Base-by-base conservation (phyloP, 2,113 vertebrate species). In the Taurulus bubalis region DNA sequence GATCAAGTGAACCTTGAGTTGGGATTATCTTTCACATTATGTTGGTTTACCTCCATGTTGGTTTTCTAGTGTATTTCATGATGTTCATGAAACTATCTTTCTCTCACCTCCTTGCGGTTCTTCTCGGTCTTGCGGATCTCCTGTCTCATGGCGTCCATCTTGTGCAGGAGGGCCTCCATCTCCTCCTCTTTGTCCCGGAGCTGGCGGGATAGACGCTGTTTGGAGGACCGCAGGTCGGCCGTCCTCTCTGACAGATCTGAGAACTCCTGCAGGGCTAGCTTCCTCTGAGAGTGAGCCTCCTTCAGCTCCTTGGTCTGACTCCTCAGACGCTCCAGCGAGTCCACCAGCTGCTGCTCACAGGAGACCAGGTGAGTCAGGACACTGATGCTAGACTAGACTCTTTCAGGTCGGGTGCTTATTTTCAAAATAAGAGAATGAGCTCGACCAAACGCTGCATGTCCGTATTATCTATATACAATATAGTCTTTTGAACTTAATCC, bases 171-270 rank as follows among this genome's bases (percentile, higher is more conserved):
- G 22, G 86, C 84, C 60, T 99, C 98, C 93, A 96, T 40, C 92
- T 99, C 97, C 15, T 99, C 98, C 85, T 99, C 97, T n/a, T 97
- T 97, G 94, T 99, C 98, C 0, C 97, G 94, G 0, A 99, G 96
- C 42, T 98, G 97, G 9, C 98, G 97, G 8, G 96, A 94, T 62
- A 97, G 95, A 47, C 96, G 96, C 90, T 98, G 97, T 83, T 98
- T 99, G 64, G 97, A 96, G 4, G 98, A 96, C 20, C 96, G 95
- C 51, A 99, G 93, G 67, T 99, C 97, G 0, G 95, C 94, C 96
- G 96, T 95, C 82, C 95, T 95, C 89, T 99, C 98, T 0, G 96
- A 98, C 71, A 98, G 92, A 49, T 99, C 98, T 0, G 97, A 97
- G 89, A 96, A 96, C 94, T 99, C 98, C 90, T 98, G 96, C 93